Percentiles rank a stretch among this genome's conserved stretches.
These are phyloP conservation scores for Pygoscelis adeliae DNA, from an alignment of 2,113 vertebrate species.

Conservation along the genomic window DNA sequence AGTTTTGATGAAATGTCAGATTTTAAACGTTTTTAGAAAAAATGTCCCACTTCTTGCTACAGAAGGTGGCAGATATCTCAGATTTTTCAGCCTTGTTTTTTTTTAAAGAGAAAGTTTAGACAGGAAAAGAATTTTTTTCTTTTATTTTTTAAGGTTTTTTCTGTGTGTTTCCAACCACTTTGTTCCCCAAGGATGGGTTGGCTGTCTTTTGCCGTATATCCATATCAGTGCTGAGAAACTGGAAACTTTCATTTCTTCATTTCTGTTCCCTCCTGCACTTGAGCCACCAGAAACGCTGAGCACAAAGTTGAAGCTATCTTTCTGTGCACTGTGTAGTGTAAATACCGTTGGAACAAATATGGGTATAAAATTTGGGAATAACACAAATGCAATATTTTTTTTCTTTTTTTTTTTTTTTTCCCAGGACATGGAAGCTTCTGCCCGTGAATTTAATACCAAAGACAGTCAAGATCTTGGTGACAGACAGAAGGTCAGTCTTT, in stretches of 20 bases:
- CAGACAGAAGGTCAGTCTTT: not conserved
- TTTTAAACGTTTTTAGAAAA: not conserved
- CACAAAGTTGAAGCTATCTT: not conserved
- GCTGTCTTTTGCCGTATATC: not conserved
- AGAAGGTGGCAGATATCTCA: not conserved
- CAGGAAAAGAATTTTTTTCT: not conserved
- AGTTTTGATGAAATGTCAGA: not conserved
- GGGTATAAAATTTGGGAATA: not conserved
- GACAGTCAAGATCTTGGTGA: not conserved
- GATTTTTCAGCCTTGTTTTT: not conserved
- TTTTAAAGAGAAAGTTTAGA: not conserved
- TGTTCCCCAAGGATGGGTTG: not conserved
- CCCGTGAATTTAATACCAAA: slow-evolving; percentile 44
- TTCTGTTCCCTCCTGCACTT: not conserved
- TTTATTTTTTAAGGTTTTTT: not conserved
- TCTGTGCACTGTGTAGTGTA: not conserved
- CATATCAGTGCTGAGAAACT: not conserved
- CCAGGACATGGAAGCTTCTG: not conserved
- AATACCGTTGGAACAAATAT: not conserved
- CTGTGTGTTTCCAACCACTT: not conserved
- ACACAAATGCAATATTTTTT: not conserved
- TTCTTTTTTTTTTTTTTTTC: not conserved
- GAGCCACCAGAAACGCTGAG: not conserved
- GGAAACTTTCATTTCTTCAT: not conserved
- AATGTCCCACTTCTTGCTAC: not conserved